These are phyloP conservation scores for Poliocrania exsul DNA, from an alignment of 2,797 vertebrate species.

Conservation along the genomic window DNA sequence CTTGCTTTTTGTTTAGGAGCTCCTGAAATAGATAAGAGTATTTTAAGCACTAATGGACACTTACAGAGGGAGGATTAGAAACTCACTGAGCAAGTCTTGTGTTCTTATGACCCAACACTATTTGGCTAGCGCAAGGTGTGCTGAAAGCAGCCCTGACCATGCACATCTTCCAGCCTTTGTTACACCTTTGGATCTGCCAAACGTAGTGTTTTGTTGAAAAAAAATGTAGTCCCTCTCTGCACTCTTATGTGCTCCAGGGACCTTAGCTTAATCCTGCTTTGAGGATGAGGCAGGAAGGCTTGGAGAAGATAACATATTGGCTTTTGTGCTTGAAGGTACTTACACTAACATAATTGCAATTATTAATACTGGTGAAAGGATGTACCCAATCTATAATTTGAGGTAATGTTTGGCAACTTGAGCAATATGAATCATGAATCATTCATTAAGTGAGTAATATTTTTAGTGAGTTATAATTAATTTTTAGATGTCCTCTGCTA, in stretches of 20 bases:
- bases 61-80: not conserved
- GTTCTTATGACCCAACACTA: not conserved
- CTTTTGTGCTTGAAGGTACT: not conserved
- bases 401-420: conserved; percentile 14
- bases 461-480: conserved; percentile 34
- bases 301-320: not conserved
- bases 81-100: not conserved
- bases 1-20: not conserved
- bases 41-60: not conserved
- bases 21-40: not conserved
- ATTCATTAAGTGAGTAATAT: conserved; percentile 20
- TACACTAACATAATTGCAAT: not conserved
- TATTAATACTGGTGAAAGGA: conserved; percentile 5
- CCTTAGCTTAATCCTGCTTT: not conserved
- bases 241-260: not conserved
- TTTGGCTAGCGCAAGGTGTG: rapidly evolving
- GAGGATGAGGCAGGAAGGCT: not conserved
- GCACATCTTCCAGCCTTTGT: not conserved
- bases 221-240: not conserved
- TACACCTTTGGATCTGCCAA: not conserved
- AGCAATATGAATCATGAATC: not conserved
- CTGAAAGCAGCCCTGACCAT: not conserved
- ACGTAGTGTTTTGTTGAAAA: not conserved
- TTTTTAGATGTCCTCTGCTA: not conserved
- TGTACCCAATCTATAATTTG: not conserved